These are phyloP conservation scores for Megalops cyprinoides DNA, from an alignment of 2,797 vertebrate species.

Conservation along the genomic window DNA sequence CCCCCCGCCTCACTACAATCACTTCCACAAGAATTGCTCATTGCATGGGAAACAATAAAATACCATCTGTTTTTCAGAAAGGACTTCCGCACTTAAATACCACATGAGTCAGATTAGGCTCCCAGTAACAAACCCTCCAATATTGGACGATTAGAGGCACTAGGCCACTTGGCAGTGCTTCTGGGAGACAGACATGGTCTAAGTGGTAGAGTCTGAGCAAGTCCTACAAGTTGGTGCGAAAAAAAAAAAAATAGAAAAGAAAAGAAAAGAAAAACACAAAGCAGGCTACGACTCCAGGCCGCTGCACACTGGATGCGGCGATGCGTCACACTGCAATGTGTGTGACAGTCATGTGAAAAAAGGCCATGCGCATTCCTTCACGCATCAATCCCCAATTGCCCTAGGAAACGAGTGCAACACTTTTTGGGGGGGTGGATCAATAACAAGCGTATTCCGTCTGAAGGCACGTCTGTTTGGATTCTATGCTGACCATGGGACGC, in stretches of 20 bases:
- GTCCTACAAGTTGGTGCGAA: not conserved
- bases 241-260: not conserved
- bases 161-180: constrained; percentile 9
- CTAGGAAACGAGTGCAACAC: not conserved
- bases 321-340: constrained; percentile 29
- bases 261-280: constrained; percentile 45
- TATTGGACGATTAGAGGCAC: constrained; percentile 19
- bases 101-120: constrained; percentile 70
- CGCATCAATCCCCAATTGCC: constrained; percentile 65
- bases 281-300: constrained; percentile 29
- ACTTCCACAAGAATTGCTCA: constrained; percentile 51
- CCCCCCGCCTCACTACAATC: constrained; percentile 48
- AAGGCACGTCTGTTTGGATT: constrained; percentile 31
- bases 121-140: constrained; percentile 44
- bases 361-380: constrained; percentile 71
- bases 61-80: constrained; percentile 62
- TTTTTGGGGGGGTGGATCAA: constrained; percentile 28
- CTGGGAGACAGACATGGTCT: not conserved
- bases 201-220: not conserved
- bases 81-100: constrained; percentile 66
- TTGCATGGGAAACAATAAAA: constrained; percentile 63
- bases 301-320: constrained; percentile 51
- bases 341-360: constrained; percentile 76
- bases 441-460: constrained; percentile 54
- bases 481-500: constrained; percentile 10